Percentiles rank a stretch among this genome's conserved stretches.
Conservation (phyloP, 1,140 invertebrate genomes). For the Amyelois transitella region DNA sequence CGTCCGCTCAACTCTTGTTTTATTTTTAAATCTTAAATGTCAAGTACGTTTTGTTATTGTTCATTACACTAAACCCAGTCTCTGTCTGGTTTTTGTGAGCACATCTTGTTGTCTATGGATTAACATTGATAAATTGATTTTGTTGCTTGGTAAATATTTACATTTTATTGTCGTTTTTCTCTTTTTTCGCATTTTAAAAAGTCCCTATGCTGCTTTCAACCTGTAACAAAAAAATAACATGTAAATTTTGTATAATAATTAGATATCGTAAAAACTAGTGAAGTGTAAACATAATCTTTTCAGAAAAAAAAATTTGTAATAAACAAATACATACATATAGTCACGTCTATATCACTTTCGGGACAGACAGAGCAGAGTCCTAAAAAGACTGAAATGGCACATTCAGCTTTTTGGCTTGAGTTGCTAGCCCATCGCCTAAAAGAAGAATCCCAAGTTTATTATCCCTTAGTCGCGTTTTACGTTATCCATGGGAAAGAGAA, state of each 20-base stretch:
- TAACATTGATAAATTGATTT: neutral
- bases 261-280: too few relatives aligned
- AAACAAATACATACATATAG: too few relatives aligned
- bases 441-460: too few relatives aligned
- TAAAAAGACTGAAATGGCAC: too few relatives aligned
- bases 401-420: too few relatives aligned
- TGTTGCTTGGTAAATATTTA: slow-evolving; percentile 1
- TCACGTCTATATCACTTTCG: too few relatives aligned
- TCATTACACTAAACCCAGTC: slow-evolving; percentile 38
- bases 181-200: slow-evolving; percentile 60
- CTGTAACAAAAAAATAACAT: slow-evolving; percentile 39
- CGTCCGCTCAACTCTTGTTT: slow-evolving; percentile 20
- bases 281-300: too few relatives aligned
- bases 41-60: slow-evolving; percentile 3
- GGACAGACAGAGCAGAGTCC: too few relatives aligned
- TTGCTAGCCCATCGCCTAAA: too few relatives aligned
- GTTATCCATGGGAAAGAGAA: too few relatives aligned
- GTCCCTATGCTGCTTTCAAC: slow-evolving; percentile 14
- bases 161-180: slow-evolving; percentile 46
- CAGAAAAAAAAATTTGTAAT: too few relatives aligned
- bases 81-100: slow-evolving; percentile 37
- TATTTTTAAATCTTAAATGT: slow-evolving; percentile 24
- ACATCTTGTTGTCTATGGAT: neutral
- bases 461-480: too few relatives aligned
- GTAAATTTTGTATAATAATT: neutral